phyloP scores from a whole-genome alignment of 2,113 vertebrate species.

The Amblyornis subalaris region DNA sequence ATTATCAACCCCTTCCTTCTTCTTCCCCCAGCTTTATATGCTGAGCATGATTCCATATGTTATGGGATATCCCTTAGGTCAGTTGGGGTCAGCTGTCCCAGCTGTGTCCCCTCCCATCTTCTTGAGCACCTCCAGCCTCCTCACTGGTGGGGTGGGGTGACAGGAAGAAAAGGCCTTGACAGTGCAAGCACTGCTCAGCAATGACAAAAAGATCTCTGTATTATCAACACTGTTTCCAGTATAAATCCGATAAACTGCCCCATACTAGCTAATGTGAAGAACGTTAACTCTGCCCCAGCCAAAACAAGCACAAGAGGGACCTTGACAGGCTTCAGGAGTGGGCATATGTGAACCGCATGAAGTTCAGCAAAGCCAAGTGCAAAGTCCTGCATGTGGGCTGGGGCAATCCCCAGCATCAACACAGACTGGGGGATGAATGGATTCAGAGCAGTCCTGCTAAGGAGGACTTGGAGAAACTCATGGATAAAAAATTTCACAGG shows the following conservation, averaged over 20 bases:
- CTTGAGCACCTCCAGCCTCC: neutral
- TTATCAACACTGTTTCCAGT: neutral
- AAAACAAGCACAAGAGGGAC: neutral
- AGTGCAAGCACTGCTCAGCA: neutral
- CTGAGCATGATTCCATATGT: too few species aligned
- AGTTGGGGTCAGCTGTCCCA: neutral
- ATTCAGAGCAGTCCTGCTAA: neutral
- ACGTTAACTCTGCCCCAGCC: neutral
- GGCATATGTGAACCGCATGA: accelerated
- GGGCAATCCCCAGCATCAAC: neutral
- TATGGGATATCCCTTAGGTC: neutral
- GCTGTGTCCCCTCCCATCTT: neutral
- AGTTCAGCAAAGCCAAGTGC: neutral
- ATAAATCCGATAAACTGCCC: neutral
- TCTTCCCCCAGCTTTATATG: neutral
- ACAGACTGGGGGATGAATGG: neutral
- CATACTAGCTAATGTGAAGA: neutral
- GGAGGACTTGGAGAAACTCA: neutral
- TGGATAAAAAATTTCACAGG: neutral
- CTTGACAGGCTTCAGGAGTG: neutral
- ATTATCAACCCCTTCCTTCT: neutral
- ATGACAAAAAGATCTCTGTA: neutral
- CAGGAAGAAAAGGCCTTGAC: neutral
- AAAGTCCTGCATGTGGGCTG: neutral
- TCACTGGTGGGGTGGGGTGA: accelerated